These are phyloP conservation scores for Ailuropoda melanoleuca DNA, from an alignment of 2,113 vertebrate species.

Conservation along the genomic window DNA sequence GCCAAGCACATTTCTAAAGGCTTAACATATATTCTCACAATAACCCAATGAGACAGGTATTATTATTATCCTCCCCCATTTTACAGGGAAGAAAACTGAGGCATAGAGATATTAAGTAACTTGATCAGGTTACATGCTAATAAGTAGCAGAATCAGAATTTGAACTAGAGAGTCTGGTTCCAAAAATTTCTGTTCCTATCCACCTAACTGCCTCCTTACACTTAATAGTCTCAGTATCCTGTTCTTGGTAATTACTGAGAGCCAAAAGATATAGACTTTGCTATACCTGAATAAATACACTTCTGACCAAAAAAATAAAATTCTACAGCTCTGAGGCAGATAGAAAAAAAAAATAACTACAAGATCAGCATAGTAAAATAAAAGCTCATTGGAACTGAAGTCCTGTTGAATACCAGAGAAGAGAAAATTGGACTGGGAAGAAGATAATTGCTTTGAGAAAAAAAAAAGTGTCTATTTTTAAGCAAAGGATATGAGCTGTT, in stretches of 20 bases:
- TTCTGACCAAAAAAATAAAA: constrained; percentile 20
- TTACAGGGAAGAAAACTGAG: constrained; percentile 27
- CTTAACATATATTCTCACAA: not conserved
- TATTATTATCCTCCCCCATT: not conserved
- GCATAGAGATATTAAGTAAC: not conserved
- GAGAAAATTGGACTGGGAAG: constrained; percentile 54
- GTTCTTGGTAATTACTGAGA: not conserved
- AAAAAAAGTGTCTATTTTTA: constrained; percentile 59
- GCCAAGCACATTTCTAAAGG: not conserved
- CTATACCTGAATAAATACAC: not conserved
- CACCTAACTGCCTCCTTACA: not conserved
- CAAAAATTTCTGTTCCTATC: constrained; percentile 9
- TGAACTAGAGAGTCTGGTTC: not conserved
- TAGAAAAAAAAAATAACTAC: not conserved
- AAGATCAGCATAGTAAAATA: constrained; percentile 53
- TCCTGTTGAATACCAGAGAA: constrained; percentile 47
- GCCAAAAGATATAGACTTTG: not conserved
- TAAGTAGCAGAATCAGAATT: constrained; percentile 19
- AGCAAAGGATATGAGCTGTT: constrained; percentile 59
- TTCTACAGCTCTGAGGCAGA: not conserved
- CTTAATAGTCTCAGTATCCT: not conserved
- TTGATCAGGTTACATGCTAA: not conserved
- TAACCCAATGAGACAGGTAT: not conserved
- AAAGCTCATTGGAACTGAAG: constrained; percentile 39
- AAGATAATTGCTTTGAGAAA: constrained; percentile 45